Evolutionary conservation across 2,888 invertebrate genomes (phyloP), one percentile per base, ranked within the genome.

Genomic region (Orthonevra nobilis): DNA sequence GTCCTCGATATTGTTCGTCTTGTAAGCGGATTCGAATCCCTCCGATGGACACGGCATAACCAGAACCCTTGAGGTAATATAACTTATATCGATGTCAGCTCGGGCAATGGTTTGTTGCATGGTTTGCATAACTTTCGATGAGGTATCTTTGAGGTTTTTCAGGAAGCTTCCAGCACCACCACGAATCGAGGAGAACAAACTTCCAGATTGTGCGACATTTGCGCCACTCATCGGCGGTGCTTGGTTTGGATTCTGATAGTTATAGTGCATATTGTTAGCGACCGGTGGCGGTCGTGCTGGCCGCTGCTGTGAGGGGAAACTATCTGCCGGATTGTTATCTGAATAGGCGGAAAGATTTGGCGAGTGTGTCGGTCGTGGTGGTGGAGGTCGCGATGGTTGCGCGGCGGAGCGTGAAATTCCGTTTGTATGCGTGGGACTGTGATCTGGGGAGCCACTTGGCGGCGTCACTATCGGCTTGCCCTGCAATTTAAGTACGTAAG

Each of bases 41-140:
- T 98, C 98, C 0, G 96, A 96, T 1, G 98, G 97, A 87, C 94
- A 97, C 3, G 98, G 97, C 96, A 98, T 97, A 12, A 97, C 96
- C 84, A 96, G 91, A 63, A 98, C 90, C 66, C 97, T 92, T 50
- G 97, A 96, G 6, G 98, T 98, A 81, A 98, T 92, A 88, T 97
- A 97, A 86, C 94, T 96, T 61, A 97, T 94, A 87, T 98, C 98
- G 85, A 98, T 89, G 88, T 97, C 97, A 50, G 93, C 93, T 83
- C 95, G 91, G 26, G 94, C 95, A 89, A 97, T 96, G 42, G 94
- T 93, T 92, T 96, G 96, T 87, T 97, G 97, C 82, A 98, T 96
- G 30, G 97, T 96, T 87, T 98, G 97, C 94, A 98, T 97, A 36
- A 99, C 97, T 91, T 97, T 98, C 30, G 94, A 94, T 14, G 98